phyloP scores from a whole-genome alignment of 2,888 invertebrate species.

The Cephus spinipes region DNA sequence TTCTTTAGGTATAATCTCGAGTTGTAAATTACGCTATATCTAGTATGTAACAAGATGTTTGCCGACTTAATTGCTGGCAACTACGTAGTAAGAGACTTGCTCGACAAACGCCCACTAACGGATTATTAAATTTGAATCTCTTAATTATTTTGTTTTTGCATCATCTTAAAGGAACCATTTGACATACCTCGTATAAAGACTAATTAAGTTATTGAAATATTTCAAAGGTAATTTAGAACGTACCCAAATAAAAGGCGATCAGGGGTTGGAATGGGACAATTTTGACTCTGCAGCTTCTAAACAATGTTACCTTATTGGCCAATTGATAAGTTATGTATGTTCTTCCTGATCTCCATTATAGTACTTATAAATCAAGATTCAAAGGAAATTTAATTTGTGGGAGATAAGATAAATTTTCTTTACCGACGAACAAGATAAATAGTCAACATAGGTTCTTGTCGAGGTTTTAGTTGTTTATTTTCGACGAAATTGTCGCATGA shows the following conservation, averaged over 20 bases:
- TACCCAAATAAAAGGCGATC: background rate
- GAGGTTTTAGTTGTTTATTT: background rate
- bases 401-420: background rate
- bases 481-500: background rate
- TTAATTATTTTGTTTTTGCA: slow-evolving; percentile 10
- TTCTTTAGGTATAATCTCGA: background rate
- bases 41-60: slow-evolving; percentile 6
- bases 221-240: background rate
- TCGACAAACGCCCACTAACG: slow-evolving; percentile 2
- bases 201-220: slow-evolving; percentile 15
- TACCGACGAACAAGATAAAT: no score
- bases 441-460: background rate
- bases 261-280: background rate
- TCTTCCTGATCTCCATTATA: background rate
- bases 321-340: background rate
- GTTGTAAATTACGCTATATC: background rate
- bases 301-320: background rate
- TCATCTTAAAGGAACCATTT: background rate
- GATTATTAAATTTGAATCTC: slow-evolving; percentile 10
- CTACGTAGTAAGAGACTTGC: slow-evolving; percentile 9
- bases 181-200: background rate
- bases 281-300: background rate
- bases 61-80: slow-evolving; percentile 7
- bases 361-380: background rate
- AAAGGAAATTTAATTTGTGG: background rate